A percentile compares a stretch with the other conserved stretches of the same genome.
phyloP scores from a whole-genome alignment of 2,113 vertebrate species.

The Amazona guildingii region DNA sequence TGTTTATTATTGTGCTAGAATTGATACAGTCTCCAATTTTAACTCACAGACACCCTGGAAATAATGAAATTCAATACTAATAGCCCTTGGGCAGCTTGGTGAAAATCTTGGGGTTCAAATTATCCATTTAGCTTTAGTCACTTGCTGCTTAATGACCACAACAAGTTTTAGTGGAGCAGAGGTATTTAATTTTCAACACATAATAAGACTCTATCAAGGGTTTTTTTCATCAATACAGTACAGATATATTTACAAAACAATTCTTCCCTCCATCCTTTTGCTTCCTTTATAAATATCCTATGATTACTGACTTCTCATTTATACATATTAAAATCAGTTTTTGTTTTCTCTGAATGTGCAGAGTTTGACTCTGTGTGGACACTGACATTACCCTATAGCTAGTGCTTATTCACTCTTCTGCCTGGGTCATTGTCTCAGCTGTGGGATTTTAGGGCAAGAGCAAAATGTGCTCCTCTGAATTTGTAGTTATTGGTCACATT shows the following conservation, averaged over 20 bases:
- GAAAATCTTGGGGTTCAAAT: slow-evolving; percentile 27
- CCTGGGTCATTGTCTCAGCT: not conserved
- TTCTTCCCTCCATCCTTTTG: not conserved
- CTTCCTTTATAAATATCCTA: not conserved
- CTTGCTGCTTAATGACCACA: slow-evolving; percentile 44
- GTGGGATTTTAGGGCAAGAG: not conserved
- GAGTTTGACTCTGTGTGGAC: not conserved
- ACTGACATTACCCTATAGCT: not conserved
- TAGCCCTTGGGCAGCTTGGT: slow-evolving; percentile 2
- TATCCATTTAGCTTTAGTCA: slow-evolving; percentile 36
- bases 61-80: slow-evolving; percentile 38
- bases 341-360: not conserved
- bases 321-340: not conserved
- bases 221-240: not conserved
- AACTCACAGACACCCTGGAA: not conserved
- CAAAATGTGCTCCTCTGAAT: not conserved
- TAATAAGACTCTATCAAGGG: not conserved
- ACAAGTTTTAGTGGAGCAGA: not conserved
- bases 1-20: not conserved
- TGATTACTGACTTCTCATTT: not conserved
- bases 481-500: not conserved
- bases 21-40: slow-evolving; percentile 11
- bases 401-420: not conserved
- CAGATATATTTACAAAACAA: not conserved
- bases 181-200: slow-evolving; percentile 33